These are phyloP conservation scores for Polypterus senegalus DNA, from an alignment of 2,113 vertebrate species.

Conservation along the genomic window DNA sequence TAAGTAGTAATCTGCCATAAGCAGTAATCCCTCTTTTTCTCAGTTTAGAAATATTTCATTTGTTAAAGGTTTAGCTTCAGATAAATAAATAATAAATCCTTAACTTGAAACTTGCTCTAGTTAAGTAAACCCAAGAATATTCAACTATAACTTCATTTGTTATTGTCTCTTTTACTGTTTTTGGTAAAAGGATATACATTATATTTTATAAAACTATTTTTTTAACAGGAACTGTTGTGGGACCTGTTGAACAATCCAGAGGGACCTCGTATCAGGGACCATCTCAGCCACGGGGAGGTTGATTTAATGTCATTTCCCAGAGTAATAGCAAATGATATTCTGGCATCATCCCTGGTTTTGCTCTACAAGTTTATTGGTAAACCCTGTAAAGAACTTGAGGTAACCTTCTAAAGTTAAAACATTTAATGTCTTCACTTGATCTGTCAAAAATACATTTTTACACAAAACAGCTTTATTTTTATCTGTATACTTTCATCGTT, in stretches of 20 bases:
- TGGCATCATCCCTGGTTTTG: conserved; percentile 44
- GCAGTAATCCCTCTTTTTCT: too few species aligned
- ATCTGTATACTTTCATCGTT: conserved; percentile 26
- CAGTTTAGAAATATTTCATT: too few species aligned
- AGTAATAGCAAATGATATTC: conserved; percentile 34
- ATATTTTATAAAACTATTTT: neutral
- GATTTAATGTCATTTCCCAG: conserved; percentile 37
- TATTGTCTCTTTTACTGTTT: too few species aligned
- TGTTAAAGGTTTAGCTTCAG: too few species aligned
- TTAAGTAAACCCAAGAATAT: too few species aligned
- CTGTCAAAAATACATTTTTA: neutral
- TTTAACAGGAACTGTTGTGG: conserved; percentile 57
- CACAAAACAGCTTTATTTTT: neutral
- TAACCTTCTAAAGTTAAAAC: neutral
- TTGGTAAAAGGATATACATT: too few species aligned
- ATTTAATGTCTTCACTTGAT: neutral
- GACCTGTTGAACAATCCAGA: conserved; percentile 59
- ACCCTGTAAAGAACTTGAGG: neutral
- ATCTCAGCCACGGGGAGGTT: conserved; percentile 55
- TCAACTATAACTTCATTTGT: too few species aligned
- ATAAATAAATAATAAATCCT: too few species aligned
- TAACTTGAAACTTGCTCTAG: too few species aligned
- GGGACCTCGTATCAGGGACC: conserved; percentile 56
- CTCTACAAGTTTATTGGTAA: conserved; percentile 30
- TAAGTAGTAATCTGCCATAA: too few species aligned